Base-by-base conservation (phyloP, 2,797 vertebrate genomes). In the Tarsius wallacei region DNA sequence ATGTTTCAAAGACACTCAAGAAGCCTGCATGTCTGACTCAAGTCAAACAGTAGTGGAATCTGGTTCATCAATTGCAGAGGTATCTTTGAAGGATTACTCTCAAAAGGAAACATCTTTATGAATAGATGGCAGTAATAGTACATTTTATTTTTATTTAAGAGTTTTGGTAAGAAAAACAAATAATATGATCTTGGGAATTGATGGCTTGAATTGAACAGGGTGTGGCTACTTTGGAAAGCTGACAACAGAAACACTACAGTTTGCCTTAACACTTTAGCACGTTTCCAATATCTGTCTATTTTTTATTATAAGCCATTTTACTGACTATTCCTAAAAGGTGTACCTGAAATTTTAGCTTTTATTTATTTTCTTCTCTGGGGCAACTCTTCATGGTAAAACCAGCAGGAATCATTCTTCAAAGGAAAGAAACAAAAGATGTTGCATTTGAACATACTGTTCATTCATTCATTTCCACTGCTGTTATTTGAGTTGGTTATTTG, bases 261-360 rank as follows among this genome's bases (percentile, higher is more conserved):
- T 85, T 47, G 90, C 42, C 51, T 66, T 6, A 81, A 24, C 24
- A 42, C 9, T 64, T 96, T 42, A 83, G 36, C 28, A 57, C n/a
- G 36, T 73, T 80, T 89, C n/a, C 28, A 53, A 22, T 71, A 47
- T 76, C 51, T 76, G n/a, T 8, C 84, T 68, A 19, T 83, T 87
- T 93, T 92, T 90, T 59, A 76, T 87, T 36, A 19, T 53, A 61
- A 93, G 55, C 4, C 24, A 66, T 86, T 96, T 95, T 91, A 31
- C 64, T 19, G 59, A 82, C 5, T 64, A 87, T 47, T 2, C 33
- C 55, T 84, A 14, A 84, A 83, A 92, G 74, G 7, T 77, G 73
- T 80, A 74, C 17, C 9, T 61, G 57, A 93, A 71, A 7, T 84
- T 86, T 94, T 90, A 85, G 14, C 47, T 88, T 63, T 78, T 92